phyloP scores from a whole-genome alignment of 2,113 vertebrate species.

The Nothocercus nigrocapillus region DNA sequence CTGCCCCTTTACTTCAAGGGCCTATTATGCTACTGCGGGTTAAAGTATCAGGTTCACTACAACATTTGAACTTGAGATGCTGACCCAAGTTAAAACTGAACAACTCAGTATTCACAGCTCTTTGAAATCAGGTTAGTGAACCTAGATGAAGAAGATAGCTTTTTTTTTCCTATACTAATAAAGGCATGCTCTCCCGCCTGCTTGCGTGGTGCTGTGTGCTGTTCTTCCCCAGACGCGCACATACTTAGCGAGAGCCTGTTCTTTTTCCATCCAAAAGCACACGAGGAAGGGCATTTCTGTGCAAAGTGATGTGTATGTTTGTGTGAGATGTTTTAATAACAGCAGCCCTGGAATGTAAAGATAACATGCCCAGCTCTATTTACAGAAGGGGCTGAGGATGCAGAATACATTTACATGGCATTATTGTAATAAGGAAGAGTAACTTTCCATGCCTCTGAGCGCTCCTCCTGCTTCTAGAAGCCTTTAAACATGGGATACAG shows the following conservation, averaged over 20 bases:
- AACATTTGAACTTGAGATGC: neutral
- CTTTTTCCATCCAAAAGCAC: neutral
- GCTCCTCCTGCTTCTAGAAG: neutral
- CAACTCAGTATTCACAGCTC: neutral
- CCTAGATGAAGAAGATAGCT: neutral
- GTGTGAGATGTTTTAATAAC: conserved; percentile 18
- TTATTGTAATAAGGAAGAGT: conserved; percentile 20
- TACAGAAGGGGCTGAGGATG: conserved; percentile 48
- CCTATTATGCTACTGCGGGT: fast-evolving
- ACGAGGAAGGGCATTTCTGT: neutral
- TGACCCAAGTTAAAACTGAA: conserved; percentile 8
- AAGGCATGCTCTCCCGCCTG: neutral
- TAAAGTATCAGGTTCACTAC: neutral
- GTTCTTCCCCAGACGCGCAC: neutral
- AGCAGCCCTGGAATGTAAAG: conserved; percentile 18
- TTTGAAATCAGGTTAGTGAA: conserved; percentile 14
- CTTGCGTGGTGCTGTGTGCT: neutral
- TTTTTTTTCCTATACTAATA: neutral
- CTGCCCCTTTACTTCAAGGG: neutral
- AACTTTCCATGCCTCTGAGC: conserved; percentile 16
- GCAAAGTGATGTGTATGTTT: neutral
- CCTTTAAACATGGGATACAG: neutral
- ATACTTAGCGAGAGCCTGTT: neutral
- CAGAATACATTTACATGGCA: conserved; percentile 49
- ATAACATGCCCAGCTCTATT: neutral